Evolutionary conservation across 2,113 vertebrate genomes (phyloP).

Genomic region (Cololabis saira): DNA sequence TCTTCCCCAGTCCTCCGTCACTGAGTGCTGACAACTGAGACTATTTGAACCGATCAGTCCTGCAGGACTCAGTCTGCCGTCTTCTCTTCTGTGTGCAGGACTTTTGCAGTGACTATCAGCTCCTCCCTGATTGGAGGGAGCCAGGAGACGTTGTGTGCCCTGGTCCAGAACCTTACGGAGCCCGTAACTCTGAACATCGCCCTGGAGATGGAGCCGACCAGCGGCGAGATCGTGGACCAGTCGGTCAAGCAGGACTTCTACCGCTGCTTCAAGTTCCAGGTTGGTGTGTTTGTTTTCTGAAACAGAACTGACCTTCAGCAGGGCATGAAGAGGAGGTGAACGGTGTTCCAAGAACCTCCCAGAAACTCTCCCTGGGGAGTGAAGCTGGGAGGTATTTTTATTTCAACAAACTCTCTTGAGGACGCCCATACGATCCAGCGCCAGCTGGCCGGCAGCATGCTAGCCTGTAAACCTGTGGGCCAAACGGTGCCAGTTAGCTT

Average conservation of each 20-base stretch:
- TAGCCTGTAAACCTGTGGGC: too few relatives aligned
- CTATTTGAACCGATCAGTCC: not conserved
- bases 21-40: too few relatives aligned
- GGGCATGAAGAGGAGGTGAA: too few relatives aligned
- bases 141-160: conserved; percentile 74
- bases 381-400: too few relatives aligned
- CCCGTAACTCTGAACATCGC: conserved; percentile 42
- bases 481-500: too few relatives aligned
- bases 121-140: conserved; percentile 66
- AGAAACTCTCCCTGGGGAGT: too few relatives aligned
- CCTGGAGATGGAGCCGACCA: conserved; percentile 17
- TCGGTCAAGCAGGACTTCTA: conserved; percentile 48
- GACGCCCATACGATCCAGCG: too few relatives aligned
- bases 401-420: too few relatives aligned
- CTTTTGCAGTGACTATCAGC: conserved; percentile 73
- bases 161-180: conserved; percentile 40
- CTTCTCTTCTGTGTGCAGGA: conserved; percentile 51
- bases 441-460: too few relatives aligned
- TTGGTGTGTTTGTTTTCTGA: conserved; percentile 11
- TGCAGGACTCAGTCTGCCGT: not conserved
- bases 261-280: conserved; percentile 73
- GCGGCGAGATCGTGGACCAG: conserved; percentile 46
- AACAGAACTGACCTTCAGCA: too few relatives aligned
- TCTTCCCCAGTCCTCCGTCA: too few relatives aligned
- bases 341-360: too few relatives aligned